Conservation (phyloP, 2,113 vertebrate genomes). For the Dromiciops gliroides region DNA sequence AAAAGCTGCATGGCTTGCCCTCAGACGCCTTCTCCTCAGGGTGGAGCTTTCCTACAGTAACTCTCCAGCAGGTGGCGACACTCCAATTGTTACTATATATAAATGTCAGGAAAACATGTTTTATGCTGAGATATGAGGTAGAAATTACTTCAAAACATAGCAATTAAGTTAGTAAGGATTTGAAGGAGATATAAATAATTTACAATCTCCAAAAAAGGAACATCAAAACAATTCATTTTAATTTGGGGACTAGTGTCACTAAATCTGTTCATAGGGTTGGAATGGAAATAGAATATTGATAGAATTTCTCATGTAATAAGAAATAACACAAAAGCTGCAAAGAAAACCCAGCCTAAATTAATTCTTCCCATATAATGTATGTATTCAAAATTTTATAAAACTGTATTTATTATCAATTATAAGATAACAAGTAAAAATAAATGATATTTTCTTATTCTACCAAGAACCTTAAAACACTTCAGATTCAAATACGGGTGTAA, state of each 20-base stretch:
- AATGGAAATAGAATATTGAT: conserved; percentile 30
- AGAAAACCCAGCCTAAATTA: neutral
- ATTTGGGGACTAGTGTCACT: neutral
- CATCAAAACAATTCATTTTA: neutral
- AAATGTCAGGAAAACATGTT: neutral
- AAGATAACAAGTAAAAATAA: conserved; percentile 24
- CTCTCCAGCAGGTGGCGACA: too few species aligned
- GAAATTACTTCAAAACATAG: neutral
- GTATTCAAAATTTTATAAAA: conserved; percentile 1
- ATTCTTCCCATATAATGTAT: neutral
- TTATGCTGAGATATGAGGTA: neutral
- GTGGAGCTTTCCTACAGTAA: too few species aligned
- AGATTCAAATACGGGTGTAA: conserved; percentile 31
- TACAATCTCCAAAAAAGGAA: neutral
- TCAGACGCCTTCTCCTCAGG: too few species aligned
- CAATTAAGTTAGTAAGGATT: neutral
- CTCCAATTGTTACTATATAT: too few species aligned
- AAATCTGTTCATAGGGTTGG: conserved; percentile 27
- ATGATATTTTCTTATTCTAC: neutral
- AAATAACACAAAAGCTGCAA: neutral
- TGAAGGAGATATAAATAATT: neutral
- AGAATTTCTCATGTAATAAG: conserved; percentile 2
- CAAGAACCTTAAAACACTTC: conserved; percentile 13
- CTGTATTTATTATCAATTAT: conserved; percentile 7
- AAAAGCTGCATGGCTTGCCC: too few species aligned